Base-by-base conservation (phyloP, 2,888 invertebrate genomes). In the Actias luna region DNA sequence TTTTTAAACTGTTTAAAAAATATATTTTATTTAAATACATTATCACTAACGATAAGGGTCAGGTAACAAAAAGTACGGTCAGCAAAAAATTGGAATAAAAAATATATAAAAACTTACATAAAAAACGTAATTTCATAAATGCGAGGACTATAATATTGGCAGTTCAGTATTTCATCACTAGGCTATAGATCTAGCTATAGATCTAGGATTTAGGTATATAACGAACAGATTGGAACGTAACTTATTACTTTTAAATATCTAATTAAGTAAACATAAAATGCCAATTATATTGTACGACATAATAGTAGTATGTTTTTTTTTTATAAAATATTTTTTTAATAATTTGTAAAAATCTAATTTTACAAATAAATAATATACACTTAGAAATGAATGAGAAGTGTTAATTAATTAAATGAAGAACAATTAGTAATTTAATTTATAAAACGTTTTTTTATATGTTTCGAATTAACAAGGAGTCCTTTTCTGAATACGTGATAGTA, bases 271-370 rank as follows among this genome's bases (percentile, higher is more conserved):
- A 80, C 73, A 79, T 77, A 75, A 90, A 90, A 90, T 91, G 90
- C 90, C 89, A 90, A 91, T 84, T 77, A 82, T 74, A 78, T 82
- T 79, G 90, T 91, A 91, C 90, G 90, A 90, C 90, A n/a, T n/a
- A 87, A 72, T 71, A 50, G 33, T 59, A 50, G 22, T 39, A 22
- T 22, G 3, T 18, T 33, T 33, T 33, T 33, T 33, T 33, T 33
- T 33, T 33, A 7, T 33, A 33, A 50, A n/a, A n/a, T n/a, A n/a
- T n/a, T n/a, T 69, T 69, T 73, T 68, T 67, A 57, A 71, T 74
- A 72, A 68, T 72, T 72, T 72, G 66, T 69, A 73, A 72, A 18
- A 36, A 1, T 71, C 73, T n/a, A 68, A 68, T 69, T 70, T 71
- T 70, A 27, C 1, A 57, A 76, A 78, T 78, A 83, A 79, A 78